Base-by-base conservation (phyloP, 1,140 invertebrate genomes). In the Steinernema khuongi region DNA sequence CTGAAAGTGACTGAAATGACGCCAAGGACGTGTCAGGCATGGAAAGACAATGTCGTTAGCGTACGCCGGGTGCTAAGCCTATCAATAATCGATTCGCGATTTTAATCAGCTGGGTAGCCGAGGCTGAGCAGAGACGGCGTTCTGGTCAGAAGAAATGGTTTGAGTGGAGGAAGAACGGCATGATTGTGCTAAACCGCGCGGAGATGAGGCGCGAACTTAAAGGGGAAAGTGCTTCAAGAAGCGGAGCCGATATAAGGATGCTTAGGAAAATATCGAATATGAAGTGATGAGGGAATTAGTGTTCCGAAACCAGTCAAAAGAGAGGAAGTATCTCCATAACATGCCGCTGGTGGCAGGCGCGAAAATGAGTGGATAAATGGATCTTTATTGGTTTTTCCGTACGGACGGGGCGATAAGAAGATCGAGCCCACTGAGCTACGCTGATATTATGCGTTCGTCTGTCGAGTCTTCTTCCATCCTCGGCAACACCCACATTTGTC, bases 331-430 rank as follows among this genome's bases (percentile, higher is more conserved):
- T 60, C 22, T 60, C 50, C 50, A 60, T 60, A 60, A 60, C 50
- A 60, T 22, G 19, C 22, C 19, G 50, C 50, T 22, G 26, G 11
- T 60, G 14, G 50, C 50, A 60, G 26, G 2, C 50, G 50, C 50
- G 50, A 60, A 22, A 60, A 60, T 60, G 50, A 7, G 50, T n/a
- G 50, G 50, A 60, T 60, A 60, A 60, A 60, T 60, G 50, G 50
- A 60, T 60, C 50, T 60, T 60, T 60, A 60, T 60, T 60, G 50
- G 50, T 60, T 60, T 60, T n/a, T 60, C 14, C 50, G 50, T 60
- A 60, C 50, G 50, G 26, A 60, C n/a, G 50, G 4, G 50, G 50
- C 50, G 50, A 60, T 60, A 60, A 60, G 50, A 60, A 60, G 50
- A 60, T 60, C 22, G 50, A 60, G 7, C 14, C 50, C 50, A 60